Percentiles rank a stretch among this genome's conserved stretches.
phyloP scores from a whole-genome alignment of 1,140 invertebrate species.

The Ptiloglossa arizonensis region DNA sequence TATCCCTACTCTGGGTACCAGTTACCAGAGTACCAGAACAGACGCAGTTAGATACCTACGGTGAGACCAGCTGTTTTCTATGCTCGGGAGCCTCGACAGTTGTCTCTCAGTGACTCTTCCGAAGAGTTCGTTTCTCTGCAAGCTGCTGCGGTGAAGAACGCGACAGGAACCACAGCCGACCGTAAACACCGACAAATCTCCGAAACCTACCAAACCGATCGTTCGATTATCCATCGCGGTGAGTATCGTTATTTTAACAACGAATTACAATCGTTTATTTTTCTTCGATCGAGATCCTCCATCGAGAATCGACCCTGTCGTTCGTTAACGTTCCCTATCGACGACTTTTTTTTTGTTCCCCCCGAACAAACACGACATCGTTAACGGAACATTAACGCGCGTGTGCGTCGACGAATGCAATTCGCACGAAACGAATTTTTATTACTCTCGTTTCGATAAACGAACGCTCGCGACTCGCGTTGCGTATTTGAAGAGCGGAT shows the following conservation, averaged over 20 bases:
- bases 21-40: conserved; percentile 53
- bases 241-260: background rate
- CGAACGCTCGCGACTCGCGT: background rate
- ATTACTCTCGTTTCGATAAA: background rate
- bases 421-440: too few relatives aligned
- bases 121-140: conserved; percentile 21
- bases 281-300: too few relatives aligned
- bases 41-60: conserved; percentile 57
- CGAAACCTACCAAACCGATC: background rate
- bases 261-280: too few relatives aligned
- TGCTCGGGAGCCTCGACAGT: conserved; percentile 58
- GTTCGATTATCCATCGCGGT: background rate
- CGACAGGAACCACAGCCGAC: background rate
- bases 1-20: conserved; percentile 61
- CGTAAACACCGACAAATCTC: background rate
- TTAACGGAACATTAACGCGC: too few relatives aligned
- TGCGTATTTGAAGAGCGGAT: background rate
- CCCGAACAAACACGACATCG: too few relatives aligned
- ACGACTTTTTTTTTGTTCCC: background rate
- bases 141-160: background rate
- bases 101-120: conserved; percentile 56
- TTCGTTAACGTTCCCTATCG: background rate
- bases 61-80: conserved; percentile 57
- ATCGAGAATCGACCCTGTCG: too few relatives aligned
- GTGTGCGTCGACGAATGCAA: too few relatives aligned